Percentiles rank a stretch among this genome's conserved stretches.
phyloP scores from a whole-genome alignment of 2,113 vertebrate genomes.

The Potamarius usumacintae region DNA sequence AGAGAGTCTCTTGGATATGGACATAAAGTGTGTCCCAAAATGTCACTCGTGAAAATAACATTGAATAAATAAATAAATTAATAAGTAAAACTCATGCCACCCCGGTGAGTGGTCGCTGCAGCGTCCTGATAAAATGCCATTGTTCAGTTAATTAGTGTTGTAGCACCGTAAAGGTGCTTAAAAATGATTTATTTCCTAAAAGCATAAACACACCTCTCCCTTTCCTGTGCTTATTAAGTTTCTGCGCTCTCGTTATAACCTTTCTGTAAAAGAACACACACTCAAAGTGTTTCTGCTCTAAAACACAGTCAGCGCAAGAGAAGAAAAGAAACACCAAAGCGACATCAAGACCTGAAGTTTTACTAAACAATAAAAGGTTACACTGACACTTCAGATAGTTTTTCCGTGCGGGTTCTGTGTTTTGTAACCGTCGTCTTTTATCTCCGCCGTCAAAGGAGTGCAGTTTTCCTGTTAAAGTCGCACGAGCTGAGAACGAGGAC shows the following conservation, averaged over 20 bases:
- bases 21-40: neutral
- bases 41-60: neutral
- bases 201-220: neutral
- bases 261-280: constrained; percentile 29
- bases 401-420: constrained; percentile 42
- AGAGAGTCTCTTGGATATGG: neutral
- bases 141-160: constrained; percentile 25
- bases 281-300: constrained; percentile 40
- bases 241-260: constrained; percentile 35
- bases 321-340: constrained; percentile 20
- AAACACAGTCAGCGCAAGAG: constrained; percentile 18
- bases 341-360: constrained; percentile 29
- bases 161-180: neutral
- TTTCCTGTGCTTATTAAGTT: neutral
- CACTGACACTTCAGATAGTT: constrained; percentile 34
- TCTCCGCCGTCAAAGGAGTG: constrained; percentile 54
- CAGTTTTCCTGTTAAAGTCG: constrained; percentile 51
- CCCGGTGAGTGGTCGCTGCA: neutral
- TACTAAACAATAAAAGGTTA: constrained; percentile 30
- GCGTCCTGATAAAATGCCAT: neutral
- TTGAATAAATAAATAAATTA: neutral
- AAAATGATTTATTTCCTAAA: neutral
- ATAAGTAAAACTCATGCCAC: neutral
- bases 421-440: constrained; percentile 52
- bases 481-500: constrained; percentile 37